Evolutionary conservation across 2,888 invertebrate species (phyloP), one percentile per base, ranked within the genome.

Genomic region (Drosophila ustulata): DNA sequence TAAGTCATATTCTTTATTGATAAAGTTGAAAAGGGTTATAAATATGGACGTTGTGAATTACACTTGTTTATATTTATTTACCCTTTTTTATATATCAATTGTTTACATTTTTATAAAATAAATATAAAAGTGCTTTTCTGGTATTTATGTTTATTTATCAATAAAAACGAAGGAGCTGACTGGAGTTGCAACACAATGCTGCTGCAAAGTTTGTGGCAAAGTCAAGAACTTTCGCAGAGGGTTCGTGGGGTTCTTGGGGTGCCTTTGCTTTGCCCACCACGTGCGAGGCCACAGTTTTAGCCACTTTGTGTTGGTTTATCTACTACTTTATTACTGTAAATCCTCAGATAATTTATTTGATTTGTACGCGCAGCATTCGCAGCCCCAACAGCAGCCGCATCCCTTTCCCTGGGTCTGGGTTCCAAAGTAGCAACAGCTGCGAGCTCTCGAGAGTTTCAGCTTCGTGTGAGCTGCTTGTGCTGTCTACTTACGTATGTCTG

Each of bases 301-400:
- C 66, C 74, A 71, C 77, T 74, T 74, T 74, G 57, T 73, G 82
- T 84, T 82, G 85, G 75, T 82, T 83, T 85, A 83, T 83, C 85
- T 85, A 85, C 82, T 83, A 82, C 85, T 83, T 83, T 83, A 83
- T 83, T 84, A 84, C 81, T 84, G 83, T 78, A 84, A 84, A 83
- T 83, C 83, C 83, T 83, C 63, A 85, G 83, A 84, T 84, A 84
- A 83, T 84, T 84, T 84, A 84, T 84, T 84, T 83, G 83, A 84
- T 84, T 84, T 83, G 83, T 83, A 84, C 83, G 83, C 83, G 85
- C 70, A 66, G 49, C 61, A 66, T 18, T 23, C 51, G 51, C 49
- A 49, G n/a, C 45, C 37, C 57, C 64, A 52, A 62, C n/a, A 34
- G 4, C 37, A n/a, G 58, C 50, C 51, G 39, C 41, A 26, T 47